These are phyloP conservation scores for Rhinichthys osculus DNA, from an alignment of 2,797 vertebrate genomes.

Conservation along the genomic window DNA sequence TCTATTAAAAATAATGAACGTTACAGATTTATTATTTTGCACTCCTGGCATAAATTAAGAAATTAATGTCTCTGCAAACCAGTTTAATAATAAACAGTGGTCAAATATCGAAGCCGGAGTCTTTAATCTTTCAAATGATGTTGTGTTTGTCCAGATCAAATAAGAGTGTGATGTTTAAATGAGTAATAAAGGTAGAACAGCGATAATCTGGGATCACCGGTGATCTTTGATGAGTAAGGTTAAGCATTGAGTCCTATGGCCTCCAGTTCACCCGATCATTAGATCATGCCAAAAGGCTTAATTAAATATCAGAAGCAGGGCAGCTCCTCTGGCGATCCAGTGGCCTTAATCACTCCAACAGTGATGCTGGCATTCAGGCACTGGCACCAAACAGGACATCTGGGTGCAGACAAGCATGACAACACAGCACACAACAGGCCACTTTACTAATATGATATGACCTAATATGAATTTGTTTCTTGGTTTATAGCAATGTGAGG, in stretches of 20 bases:
- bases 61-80: too few relatives aligned
- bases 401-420: slow-evolving; percentile 3
- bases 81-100: too few relatives aligned
- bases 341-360: background rate
- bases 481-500: background rate
- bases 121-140: too few relatives aligned
- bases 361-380: background rate
- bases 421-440: background rate
- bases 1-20: too few relatives aligned
- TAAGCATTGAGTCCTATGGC: background rate
- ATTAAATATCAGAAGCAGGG: slow-evolving; percentile 12
- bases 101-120: too few relatives aligned
- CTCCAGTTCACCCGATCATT: background rate
- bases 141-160: too few relatives aligned
- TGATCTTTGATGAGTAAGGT: background rate
- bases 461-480: background rate
- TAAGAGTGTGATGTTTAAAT: too few relatives aligned
- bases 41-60: too few relatives aligned
- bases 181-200: too few relatives aligned
- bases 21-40: too few relatives aligned
- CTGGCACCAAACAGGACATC: slow-evolving; percentile 22
- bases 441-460: background rate
- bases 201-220: too few relatives aligned
- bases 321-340: slow-evolving; percentile 8
- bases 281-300: background rate